Percentiles rank a stretch among this genome's conserved stretches.
phyloP scores from a whole-genome alignment of 2,113 vertebrate species.

The Carassius carassius region DNA sequence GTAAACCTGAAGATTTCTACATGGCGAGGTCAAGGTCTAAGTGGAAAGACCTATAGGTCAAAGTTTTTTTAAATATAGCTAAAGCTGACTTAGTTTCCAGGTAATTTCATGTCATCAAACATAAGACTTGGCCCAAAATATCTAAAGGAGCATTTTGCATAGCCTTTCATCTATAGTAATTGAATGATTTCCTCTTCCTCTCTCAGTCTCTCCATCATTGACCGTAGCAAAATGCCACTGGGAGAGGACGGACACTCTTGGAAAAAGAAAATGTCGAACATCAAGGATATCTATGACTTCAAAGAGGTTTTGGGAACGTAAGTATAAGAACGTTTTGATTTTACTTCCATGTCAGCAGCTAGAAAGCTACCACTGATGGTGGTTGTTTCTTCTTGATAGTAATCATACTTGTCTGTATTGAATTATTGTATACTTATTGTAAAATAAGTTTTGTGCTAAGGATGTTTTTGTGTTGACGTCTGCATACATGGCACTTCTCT shows the following conservation, averaged over 20 bases:
- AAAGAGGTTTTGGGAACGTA: constrained; percentile 80
- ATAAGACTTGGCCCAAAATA: neutral
- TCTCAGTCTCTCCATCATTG: constrained; percentile 67
- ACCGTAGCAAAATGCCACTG: constrained; percentile 78
- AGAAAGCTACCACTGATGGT: neutral
- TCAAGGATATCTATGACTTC: constrained; percentile 81
- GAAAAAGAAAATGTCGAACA: constrained; percentile 78
- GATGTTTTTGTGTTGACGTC: neutral
- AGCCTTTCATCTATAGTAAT: neutral
- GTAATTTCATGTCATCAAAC: neutral
- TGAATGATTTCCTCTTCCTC: constrained; percentile 39
- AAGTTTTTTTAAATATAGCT: neutral
- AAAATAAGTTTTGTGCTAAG: neutral
- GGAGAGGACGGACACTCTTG: constrained; percentile 76
- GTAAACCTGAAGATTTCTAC: neutral
- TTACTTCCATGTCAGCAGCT: neutral
- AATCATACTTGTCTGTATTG: neutral
- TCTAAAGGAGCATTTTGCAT: neutral
- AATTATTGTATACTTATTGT: neutral
- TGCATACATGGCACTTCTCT: neutral
- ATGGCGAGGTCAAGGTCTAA: neutral
- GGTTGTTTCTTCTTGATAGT: neutral
- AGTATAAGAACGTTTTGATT: constrained; percentile 60
- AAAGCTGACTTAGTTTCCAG: neutral
- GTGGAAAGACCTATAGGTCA: neutral